A percentile compares a stretch with the other conserved stretches of the same genome.
phyloP scores from a whole-genome alignment of 2,888 invertebrate genomes.

The Leucoptera coffeella region DNA sequence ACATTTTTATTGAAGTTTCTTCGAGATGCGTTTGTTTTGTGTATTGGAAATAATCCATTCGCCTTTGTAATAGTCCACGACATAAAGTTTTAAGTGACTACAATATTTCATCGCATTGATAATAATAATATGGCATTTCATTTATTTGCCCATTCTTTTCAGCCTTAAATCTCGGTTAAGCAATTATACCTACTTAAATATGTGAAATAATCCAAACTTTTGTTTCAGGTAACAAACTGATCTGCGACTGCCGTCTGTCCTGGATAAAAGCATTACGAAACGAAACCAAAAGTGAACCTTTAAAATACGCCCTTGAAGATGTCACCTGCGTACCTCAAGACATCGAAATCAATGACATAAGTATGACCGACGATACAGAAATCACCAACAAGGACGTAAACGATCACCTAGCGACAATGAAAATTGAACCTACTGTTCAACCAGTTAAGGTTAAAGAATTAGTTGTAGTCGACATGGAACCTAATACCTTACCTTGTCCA shows the following conservation, averaged over 20 bases:
- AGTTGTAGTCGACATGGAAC: slow-evolving; percentile 19
- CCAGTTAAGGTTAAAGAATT: slow-evolving; percentile 18
- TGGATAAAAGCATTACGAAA: slow-evolving; percentile 72
- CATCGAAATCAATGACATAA: slow-evolving; percentile 10
- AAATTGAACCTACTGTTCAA: slow-evolving; percentile 15
- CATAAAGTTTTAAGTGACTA: no score
- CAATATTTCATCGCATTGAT: no score
- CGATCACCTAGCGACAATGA: slow-evolving; percentile 17
- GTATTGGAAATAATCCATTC: no score
- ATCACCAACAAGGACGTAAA: slow-evolving; percentile 17
- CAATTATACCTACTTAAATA: background rate
- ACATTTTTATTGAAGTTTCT: no score
- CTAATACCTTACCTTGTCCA: slow-evolving; percentile 25
- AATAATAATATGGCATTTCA: no score
- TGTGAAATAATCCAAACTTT: slow-evolving; percentile 6
- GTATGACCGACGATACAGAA: slow-evolving; percentile 15
- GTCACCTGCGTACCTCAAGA: slow-evolving; percentile 51
- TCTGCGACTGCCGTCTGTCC: slow-evolving; percentile 73
- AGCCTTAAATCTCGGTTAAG: no score
- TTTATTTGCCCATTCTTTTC: no score
- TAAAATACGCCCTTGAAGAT: slow-evolving; percentile 62
- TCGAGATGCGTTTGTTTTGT: no score
- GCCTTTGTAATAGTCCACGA: no score
- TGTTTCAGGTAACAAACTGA: slow-evolving; percentile 67
- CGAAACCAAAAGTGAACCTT: slow-evolving; percentile 65